A percentile compares a stretch with the other conserved stretches of the same genome.
These are phyloP conservation scores for Alentia gelatinosa DNA, from an alignment of 2,888 invertebrate species.

Conservation along the genomic window DNA sequence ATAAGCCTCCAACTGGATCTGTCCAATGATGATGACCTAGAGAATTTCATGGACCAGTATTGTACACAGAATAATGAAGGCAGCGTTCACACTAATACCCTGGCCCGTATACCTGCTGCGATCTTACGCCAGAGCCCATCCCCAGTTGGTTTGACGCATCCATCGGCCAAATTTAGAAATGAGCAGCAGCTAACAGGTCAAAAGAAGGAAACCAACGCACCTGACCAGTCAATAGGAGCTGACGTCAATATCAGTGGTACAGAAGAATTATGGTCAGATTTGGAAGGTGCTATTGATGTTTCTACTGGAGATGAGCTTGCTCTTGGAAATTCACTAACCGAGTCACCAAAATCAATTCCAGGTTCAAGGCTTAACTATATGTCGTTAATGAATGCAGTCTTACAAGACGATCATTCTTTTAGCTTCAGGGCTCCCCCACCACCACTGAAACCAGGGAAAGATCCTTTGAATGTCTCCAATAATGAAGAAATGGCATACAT, in stretches of 20 bases:
- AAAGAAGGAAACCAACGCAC: background rate
- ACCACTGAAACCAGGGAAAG: background rate
- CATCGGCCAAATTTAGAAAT: background rate
- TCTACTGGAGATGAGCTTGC: background rate
- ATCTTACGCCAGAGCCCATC: no score
- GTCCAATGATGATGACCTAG: slow-evolving; percentile 18
- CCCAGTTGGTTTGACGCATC: no score
- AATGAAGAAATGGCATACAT: slow-evolving; percentile 17
- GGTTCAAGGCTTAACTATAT: background rate
- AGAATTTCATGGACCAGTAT: slow-evolving; percentile 36
- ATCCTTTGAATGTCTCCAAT: background rate
- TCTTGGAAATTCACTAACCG: background rate
- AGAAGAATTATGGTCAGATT: slow-evolving; percentile 18
- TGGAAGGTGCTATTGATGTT: background rate
- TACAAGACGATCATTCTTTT: background rate
- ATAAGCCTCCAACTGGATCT: background rate
- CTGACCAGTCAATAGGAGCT: background rate
- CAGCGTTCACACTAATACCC: no score
- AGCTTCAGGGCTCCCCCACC: background rate
- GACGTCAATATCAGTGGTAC: background rate
- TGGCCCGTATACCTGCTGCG: no score
- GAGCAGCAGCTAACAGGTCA: background rate
- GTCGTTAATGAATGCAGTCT: background rate
- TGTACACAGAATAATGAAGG: background rate
- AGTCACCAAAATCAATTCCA: background rate